These are phyloP conservation scores for Drosophila borealis DNA, from an alignment of 2,888 invertebrate genomes.

Conservation along the genomic window DNA sequence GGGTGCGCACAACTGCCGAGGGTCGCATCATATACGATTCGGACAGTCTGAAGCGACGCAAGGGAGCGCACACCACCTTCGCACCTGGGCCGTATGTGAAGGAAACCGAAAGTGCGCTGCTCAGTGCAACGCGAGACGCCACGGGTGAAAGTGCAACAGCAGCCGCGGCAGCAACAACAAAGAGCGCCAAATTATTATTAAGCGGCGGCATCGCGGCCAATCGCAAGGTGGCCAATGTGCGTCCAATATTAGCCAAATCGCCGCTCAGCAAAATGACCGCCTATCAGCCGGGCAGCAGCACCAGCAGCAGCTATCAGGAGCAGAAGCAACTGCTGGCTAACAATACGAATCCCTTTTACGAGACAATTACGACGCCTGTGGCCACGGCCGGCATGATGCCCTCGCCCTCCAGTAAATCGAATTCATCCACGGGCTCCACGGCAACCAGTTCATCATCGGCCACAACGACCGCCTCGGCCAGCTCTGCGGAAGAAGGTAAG, in stretches of 20 bases:
- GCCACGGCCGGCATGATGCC: conserved; percentile 73
- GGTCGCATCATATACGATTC: conserved; percentile 95
- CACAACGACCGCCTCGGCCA: conserved; percentile 65
- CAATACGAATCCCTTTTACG: conserved; percentile 81
- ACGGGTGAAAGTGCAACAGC: conserved; percentile 71
- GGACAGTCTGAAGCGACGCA: conserved; percentile 91
- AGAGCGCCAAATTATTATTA: conserved; percentile 71
- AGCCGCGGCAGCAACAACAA: conserved; percentile 36
- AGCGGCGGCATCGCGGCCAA: conserved; percentile 78
- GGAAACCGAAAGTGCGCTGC: conserved; percentile 86
- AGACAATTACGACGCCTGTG: conserved; percentile 58
- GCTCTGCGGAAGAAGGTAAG: conserved; percentile 83
- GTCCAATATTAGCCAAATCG: conserved; percentile 80
- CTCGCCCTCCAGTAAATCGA: conserved; percentile 82
- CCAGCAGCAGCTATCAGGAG: conserved; percentile 59
- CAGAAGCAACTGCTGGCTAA: conserved; percentile 78
- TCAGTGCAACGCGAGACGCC: conserved; percentile 61
- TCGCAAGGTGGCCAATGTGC: conserved; percentile 83
- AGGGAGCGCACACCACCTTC: conserved; percentile 93
- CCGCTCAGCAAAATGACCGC: conserved; percentile 55
- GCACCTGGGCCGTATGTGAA: conserved; percentile 95
- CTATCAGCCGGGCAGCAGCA: conserved; percentile 45
- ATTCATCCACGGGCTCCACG: conserved; percentile 81
- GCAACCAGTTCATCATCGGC: conserved; percentile 76
- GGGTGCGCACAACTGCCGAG: conserved; percentile 91